Percentiles rank a stretch among this genome's conserved stretches.
Conservation (phyloP, 2,888 invertebrate species). For the Micoletzkya japonica region DNA sequence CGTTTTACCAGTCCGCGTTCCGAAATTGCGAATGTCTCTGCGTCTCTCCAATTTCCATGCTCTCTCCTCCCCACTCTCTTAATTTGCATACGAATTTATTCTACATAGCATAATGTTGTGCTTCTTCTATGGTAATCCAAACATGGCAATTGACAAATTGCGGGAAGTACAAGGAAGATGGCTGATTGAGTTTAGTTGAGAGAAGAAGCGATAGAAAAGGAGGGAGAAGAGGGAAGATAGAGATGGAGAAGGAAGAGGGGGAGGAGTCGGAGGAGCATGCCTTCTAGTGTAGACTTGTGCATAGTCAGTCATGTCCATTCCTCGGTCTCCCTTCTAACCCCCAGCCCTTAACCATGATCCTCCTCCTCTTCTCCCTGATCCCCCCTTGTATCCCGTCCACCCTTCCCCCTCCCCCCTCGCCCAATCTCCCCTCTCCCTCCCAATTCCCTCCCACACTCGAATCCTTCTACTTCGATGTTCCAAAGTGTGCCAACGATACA, state of each 20-base stretch:
- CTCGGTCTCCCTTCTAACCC: background rate
- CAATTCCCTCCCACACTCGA: too few species aligned
- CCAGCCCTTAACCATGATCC: conserved; percentile 16
- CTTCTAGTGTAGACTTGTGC: background rate
- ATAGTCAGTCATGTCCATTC: background rate
- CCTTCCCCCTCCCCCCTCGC: background rate
- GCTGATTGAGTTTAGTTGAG: conserved; percentile 1
- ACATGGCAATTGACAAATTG: background rate
- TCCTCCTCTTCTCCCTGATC: background rate
- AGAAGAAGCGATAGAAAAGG: conserved; percentile 10
- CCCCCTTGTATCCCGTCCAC: background rate
- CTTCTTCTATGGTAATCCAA: too few species aligned
- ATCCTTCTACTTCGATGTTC: background rate
- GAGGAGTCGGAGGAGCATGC: conserved; percentile 10
- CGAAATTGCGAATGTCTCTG: too few species aligned
- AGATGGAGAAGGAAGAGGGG: conserved; percentile 21
- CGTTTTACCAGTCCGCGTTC: too few species aligned
- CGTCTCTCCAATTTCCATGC: too few species aligned
- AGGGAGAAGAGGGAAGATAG: conserved; percentile 6
- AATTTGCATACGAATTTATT: too few species aligned
- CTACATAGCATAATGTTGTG: too few species aligned
- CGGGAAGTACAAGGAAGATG: conserved; percentile 3
- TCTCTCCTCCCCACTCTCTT: too few species aligned
- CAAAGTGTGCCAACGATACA: conserved; percentile 60
- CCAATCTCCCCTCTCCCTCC: too few species aligned